Base-by-base conservation (phyloP, 1,140 invertebrate genomes). In the Monochamus saltuarius region DNA sequence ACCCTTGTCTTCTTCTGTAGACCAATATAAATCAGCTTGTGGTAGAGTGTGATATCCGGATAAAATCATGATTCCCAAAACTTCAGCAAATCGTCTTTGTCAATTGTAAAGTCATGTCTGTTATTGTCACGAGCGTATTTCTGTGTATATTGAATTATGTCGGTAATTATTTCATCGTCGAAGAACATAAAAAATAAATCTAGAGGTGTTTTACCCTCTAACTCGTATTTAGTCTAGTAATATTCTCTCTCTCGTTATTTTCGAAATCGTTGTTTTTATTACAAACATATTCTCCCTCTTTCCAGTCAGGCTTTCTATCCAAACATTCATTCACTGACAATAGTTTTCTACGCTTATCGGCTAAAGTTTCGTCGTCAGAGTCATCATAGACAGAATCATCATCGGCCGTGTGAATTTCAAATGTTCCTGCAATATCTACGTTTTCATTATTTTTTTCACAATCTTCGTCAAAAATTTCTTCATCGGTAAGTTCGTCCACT, bases 11-110 rank as follows among this genome's bases (percentile, higher is more conserved):
- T 66, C 59, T 49, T 63, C 56, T 13, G 37, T 53, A 43, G 55
- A 58, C 56, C 56, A 62, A 49, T 64, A 64, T 40, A 60, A 43
- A 34, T 55, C 10, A 51, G 49, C 56, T 49, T 53, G 35, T 17
- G 58, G 57, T 55, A 60, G 38, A 54, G 58, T 29, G 39, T 64
- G 62, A 46, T 64, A 52, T 16, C 61, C 61, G n/a, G 56, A 47
- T 13, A 63, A 49, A 35, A 64, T 29, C 35, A 59, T 38, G 40
- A 64, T 56, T 34, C 47, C 62, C 16, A 62, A 38, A 56, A 62
- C n/a, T 40, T 38, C 51, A 29, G 10, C 14, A 56, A 7, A 16
- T 56, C 19, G 22, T 49, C n/a, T 50, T 11, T 46, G 8, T 2
- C 11, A 36, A 62, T 42, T n/a, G 17, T 17, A 49, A 62, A 62